Conservation (phyloP, 2,888 invertebrate species). For the Volucella inanis region DNA sequence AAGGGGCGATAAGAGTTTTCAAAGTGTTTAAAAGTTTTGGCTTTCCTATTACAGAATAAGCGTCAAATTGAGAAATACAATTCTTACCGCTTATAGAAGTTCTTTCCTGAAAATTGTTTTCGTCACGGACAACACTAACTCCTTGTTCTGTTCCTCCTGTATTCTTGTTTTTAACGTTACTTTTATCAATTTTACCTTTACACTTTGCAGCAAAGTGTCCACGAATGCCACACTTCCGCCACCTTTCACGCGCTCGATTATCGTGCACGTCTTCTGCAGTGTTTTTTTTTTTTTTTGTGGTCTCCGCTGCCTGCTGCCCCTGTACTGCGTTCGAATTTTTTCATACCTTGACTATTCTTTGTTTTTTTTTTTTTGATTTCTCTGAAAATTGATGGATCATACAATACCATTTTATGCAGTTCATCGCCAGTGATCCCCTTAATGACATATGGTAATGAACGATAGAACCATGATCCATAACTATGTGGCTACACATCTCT, state of each 20-base stretch:
- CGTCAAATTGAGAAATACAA: too few relatives aligned
- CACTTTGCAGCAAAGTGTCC: constrained; percentile 9
- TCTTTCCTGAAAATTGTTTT: background rate
- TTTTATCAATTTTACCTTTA: constrained; percentile 1
- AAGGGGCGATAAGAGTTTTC: too few relatives aligned
- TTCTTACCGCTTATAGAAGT: too few relatives aligned
- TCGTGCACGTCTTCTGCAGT: background rate
- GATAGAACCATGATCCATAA: too few relatives aligned
- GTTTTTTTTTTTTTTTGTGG: background rate
- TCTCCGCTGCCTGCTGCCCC: background rate
- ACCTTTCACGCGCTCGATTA: background rate
- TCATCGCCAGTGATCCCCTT: too few relatives aligned
- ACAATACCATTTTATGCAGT: background rate
- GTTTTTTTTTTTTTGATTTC: too few relatives aligned
- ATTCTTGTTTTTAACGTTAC: background rate
- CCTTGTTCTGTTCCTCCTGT: background rate
- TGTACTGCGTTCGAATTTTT: background rate
- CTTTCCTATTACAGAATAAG: too few relatives aligned
- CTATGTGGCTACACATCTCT: too few relatives aligned
- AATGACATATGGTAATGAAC: too few relatives aligned
- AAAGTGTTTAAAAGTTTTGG: too few relatives aligned
- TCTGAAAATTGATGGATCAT: too few relatives aligned
- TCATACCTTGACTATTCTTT: background rate
- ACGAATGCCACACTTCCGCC: constrained; percentile 7
- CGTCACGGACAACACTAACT: background rate